Evolutionary conservation across 2,113 vertebrate species (phyloP).

Genomic region (Corydoras sp.): DNA sequence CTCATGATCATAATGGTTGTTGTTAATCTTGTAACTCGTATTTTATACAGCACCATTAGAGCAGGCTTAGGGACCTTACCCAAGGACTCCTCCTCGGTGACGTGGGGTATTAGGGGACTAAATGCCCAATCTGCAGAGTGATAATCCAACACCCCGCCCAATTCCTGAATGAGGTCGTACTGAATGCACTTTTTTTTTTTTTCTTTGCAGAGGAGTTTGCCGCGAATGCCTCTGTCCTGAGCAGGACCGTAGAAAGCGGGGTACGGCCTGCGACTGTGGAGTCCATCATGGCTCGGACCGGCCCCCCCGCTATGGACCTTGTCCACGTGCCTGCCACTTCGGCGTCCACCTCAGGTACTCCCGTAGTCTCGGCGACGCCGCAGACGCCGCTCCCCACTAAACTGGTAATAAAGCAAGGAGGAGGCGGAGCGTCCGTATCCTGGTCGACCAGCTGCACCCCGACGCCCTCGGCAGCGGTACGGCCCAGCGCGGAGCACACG

Average conservation of each 20-base stretch:
- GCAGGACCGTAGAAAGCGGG: slow-evolving; percentile 49
- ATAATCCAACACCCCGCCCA: too few species aligned
- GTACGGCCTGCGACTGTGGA: slow-evolving; percentile 30
- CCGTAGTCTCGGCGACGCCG: slow-evolving; percentile 19
- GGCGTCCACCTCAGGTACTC: neutral
- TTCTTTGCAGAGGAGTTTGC: slow-evolving; percentile 81
- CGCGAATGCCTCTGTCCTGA: slow-evolving; percentile 72
- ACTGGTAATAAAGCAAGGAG: slow-evolving; percentile 85
- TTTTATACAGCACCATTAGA: too few species aligned
- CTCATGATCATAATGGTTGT: too few species aligned
- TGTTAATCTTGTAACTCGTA: too few species aligned
- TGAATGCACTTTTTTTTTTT: neutral
- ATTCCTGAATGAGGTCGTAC: neutral
- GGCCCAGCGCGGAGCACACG: slow-evolving; percentile 35
- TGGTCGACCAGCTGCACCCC: slow-evolving; percentile 78
- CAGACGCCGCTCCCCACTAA: slow-evolving; percentile 66
- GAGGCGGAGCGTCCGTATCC: slow-evolving; percentile 76
- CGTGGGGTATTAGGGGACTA: too few species aligned
- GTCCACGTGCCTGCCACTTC: slow-evolving; percentile 31
- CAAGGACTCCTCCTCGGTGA: too few species aligned
- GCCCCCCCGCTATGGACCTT: neutral
- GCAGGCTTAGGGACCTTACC: too few species aligned
- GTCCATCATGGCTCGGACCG: slow-evolving; percentile 23
- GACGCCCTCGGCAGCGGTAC: slow-evolving; percentile 34
- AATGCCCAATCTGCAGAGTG: too few species aligned